These are phyloP conservation scores for Leucophora obtusa DNA, from an alignment of 2,888 invertebrate genomes.

Conservation along the genomic window DNA sequence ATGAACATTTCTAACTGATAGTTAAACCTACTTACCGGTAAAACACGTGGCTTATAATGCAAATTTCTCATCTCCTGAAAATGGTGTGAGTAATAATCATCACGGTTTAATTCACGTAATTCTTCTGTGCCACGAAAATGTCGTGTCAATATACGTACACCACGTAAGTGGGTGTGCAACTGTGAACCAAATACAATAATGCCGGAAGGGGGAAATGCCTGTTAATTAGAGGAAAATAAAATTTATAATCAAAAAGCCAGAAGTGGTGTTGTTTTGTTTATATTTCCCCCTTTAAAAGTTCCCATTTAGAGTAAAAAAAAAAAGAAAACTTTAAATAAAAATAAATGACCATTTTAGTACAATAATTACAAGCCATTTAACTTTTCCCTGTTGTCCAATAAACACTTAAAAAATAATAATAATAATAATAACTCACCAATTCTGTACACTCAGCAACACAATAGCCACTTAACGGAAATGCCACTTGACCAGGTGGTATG, in stretches of 20 bases:
- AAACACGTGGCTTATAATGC: slow-evolving; percentile 86
- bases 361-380: background rate
- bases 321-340: too few relatives aligned
- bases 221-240: slow-evolving; percentile 36
- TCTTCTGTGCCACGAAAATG: slow-evolving; percentile 91
- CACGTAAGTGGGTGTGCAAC: slow-evolving; percentile 97
- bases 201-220: slow-evolving; percentile 89
- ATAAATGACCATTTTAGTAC: background rate
- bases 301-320: too few relatives aligned
- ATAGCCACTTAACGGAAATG: slow-evolving; percentile 91
- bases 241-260: too few relatives aligned
- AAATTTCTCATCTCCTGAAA: slow-evolving; percentile 97
- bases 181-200: slow-evolving; percentile 97
- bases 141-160: slow-evolving; percentile 89
- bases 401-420: slow-evolving; percentile 65
- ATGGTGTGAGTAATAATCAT: slow-evolving; percentile 97
- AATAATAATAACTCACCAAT: slow-evolving; percentile 81
- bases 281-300: too few relatives aligned
- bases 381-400: background rate
- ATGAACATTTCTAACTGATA: background rate
- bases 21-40: slow-evolving; percentile 84
- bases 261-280: too few relatives aligned
- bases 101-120: slow-evolving; percentile 90
- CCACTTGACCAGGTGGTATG: slow-evolving; percentile 90
- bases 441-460: slow-evolving; percentile 96